Evolutionary conservation across 2,888 invertebrate genomes (phyloP), one percentile per base, ranked within the genome.

Genomic region (Euphydryas editha): DNA sequence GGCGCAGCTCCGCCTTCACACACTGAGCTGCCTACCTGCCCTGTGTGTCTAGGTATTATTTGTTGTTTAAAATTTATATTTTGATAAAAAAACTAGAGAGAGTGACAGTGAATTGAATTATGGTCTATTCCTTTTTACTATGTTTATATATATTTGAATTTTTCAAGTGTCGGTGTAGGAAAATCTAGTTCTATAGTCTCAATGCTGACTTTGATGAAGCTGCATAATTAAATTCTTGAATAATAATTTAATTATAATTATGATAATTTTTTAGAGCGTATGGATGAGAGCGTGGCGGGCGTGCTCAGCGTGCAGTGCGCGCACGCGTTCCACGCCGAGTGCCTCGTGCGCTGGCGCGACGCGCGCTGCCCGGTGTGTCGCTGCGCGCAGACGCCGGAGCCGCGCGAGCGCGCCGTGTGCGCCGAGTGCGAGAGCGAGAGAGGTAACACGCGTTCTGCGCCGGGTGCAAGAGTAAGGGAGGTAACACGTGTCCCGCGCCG

Each of bases 211-310:
- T 30, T 30, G 30, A 30, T 30, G 4, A 30, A n/a, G n/a, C n/a
- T n/a, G n/a, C n/a, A n/a, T n/a, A n/a, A n/a, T n/a, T n/a, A n/a
- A n/a, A n/a, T n/a, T n/a, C n/a, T n/a, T n/a, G n/a, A n/a, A n/a
- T n/a, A n/a, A n/a, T n/a, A n/a, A n/a, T n/a, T n/a, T n/a, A n/a
- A n/a, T n/a, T n/a, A n/a, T n/a, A n/a, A n/a, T n/a, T n/a, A 30
- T 30, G 30, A 8, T 8, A 7, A 30, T 30, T 1, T 30, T 30
- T 30, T 78, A 88, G 99, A 99, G 89, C 95, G 99, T 68, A 98
- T 98, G 99, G 99, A 99, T 87, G 99, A 99, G 90, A 98, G 98
- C 76, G 98, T 99, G 13, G 98, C 99, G 83, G 99, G 99, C 13
- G 97, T 99, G 70, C 93, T 99, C 74, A 99, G 99, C 36, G 99